These are phyloP conservation scores for Pandion haliaetus DNA, from an alignment of 2,113 vertebrate species.

Conservation along the genomic window DNA sequence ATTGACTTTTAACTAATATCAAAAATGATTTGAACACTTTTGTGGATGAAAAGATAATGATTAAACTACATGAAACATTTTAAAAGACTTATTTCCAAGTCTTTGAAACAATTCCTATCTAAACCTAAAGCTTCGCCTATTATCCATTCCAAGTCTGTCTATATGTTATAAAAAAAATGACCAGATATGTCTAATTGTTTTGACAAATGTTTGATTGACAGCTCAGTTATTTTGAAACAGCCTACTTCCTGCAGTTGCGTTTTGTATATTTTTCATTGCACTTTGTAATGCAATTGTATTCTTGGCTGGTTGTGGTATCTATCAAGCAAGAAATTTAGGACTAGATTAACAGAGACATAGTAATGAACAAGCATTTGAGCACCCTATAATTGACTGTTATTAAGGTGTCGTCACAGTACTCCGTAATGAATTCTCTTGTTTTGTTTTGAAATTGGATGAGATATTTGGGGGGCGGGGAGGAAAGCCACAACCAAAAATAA, in stretches of 20 bases:
- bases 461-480: too few species aligned
- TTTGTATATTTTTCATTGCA: constrained; percentile 36
- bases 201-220: constrained; percentile 34
- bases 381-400: constrained; percentile 68
- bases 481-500: not conserved
- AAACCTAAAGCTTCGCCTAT: not conserved
- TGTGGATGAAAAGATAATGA: constrained; percentile 71
- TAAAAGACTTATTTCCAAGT: constrained; percentile 30
- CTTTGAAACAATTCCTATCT: constrained; percentile 17
- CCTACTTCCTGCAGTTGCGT: not conserved
- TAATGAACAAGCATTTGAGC: constrained; percentile 66
- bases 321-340: constrained; percentile 72
- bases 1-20: constrained; percentile 79
- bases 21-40: constrained; percentile 71
- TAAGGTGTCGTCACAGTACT: constrained; percentile 49
- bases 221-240: constrained; percentile 36
- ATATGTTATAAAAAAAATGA: not conserved
- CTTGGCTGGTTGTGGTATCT: constrained; percentile 49
- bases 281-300: constrained; percentile 56
- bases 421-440: constrained; percentile 51
- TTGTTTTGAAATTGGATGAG: constrained; percentile 37
- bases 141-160: not conserved
- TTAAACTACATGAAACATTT: constrained; percentile 59
- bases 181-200: constrained; percentile 8
- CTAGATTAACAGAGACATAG: constrained; percentile 73